These are phyloP conservation scores for Phaenicophaeus curvirostris DNA, from an alignment of 2,797 vertebrate species.

Conservation along the genomic window DNA sequence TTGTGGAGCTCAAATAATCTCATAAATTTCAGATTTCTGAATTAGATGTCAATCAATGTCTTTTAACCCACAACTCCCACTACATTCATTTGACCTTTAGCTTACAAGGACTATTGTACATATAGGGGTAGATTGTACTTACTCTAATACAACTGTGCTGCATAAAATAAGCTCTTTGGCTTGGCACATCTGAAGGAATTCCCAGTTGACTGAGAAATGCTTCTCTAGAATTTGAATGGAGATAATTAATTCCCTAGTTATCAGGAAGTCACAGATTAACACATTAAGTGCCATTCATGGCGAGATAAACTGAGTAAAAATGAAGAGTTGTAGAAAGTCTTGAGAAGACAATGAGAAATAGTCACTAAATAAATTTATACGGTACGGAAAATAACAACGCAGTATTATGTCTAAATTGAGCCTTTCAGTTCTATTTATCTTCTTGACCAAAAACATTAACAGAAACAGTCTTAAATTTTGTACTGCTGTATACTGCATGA, in stretches of 20 bases:
- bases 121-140: background rate
- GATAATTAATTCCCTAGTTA: background rate
- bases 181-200: background rate
- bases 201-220: background rate
- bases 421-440: background rate
- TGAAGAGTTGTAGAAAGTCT: background rate
- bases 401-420: background rate
- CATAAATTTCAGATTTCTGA: background rate
- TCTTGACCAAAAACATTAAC: background rate
- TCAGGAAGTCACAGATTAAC: background rate
- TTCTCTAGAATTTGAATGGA: background rate
- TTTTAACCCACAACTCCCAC: background rate
- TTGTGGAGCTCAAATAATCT: background rate
- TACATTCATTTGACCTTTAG: background rate
- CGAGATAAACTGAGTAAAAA: background rate
- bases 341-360: background rate
- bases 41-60: background rate
- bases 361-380: accelerated
- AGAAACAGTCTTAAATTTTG: background rate
- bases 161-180: background rate
- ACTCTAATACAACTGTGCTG: background rate
- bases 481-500: background rate
- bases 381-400: background rate
- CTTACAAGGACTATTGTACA: background rate
- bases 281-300: background rate